phyloP scores from a whole-genome alignment of 2,113 vertebrate genomes.

The Neopipo cinnamomea region DNA sequence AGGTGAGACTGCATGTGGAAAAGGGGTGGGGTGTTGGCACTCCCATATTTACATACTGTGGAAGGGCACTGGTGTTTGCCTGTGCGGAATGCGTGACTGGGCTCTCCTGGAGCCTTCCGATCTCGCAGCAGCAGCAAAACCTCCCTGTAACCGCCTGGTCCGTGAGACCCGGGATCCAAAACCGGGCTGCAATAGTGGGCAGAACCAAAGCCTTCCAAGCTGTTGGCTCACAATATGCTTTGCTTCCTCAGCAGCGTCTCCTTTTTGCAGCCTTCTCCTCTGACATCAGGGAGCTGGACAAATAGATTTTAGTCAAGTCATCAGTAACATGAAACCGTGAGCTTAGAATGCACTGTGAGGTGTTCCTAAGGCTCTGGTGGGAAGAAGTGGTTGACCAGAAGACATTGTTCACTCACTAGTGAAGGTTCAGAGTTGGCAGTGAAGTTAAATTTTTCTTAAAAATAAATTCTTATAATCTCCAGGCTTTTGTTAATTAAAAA shows the following conservation, averaged over 20 bases:
- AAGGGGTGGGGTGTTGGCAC: conserved; percentile 37
- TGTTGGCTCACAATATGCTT: background rate
- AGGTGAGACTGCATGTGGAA: conserved; percentile 19
- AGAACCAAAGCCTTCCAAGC: background rate
- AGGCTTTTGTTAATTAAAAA: background rate
- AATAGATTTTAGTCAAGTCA: background rate
- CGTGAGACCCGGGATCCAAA: background rate
- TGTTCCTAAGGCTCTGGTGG: background rate
- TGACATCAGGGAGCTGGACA: background rate
- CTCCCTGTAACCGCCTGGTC: background rate
- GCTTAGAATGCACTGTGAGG: background rate
- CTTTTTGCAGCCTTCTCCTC: background rate
- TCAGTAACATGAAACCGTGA: background rate
- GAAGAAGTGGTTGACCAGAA: background rate
- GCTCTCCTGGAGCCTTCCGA: background rate
- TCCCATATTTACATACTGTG: conserved; percentile 49
- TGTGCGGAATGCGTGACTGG: background rate
- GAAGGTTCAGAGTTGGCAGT: background rate
- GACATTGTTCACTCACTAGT: background rate
- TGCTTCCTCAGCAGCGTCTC: background rate
- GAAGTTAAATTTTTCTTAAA: background rate
- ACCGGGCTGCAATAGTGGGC: background rate
- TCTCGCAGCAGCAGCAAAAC: background rate
- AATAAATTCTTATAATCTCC: background rate
- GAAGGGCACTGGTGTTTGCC: conserved; percentile 34